Evolutionary conservation across 1,140 invertebrate species (phyloP).

Genomic region (Pinna nobilis): DNA sequence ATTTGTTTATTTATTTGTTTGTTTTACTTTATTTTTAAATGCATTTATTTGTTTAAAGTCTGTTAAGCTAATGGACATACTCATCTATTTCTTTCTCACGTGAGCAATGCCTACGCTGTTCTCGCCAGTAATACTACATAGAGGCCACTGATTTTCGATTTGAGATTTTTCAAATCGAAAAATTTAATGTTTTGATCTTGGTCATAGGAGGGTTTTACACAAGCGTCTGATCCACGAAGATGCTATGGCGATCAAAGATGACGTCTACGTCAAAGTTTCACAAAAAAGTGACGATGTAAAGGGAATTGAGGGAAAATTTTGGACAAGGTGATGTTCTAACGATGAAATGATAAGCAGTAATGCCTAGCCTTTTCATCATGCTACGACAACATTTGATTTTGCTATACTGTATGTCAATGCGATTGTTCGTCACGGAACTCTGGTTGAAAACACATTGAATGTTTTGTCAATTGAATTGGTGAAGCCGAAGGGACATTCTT

Average conservation of each 20-base stretch:
- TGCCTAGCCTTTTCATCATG: not conserved
- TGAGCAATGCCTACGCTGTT: not conserved
- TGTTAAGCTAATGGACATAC: too few relatives aligned
- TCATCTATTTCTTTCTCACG: not conserved
- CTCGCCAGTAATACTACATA: not conserved
- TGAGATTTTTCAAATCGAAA: not conserved
- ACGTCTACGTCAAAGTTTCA: conserved; percentile 26
- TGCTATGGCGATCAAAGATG: conserved; percentile 30
- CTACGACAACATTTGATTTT: too few relatives aligned
- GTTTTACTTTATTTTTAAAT: too few relatives aligned
- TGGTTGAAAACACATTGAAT: not conserved
- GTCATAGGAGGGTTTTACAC: not conserved
- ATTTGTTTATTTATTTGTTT: too few relatives aligned
- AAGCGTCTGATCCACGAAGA: conserved; percentile 4
- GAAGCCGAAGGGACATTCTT: too few relatives aligned
- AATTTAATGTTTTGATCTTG: not conserved
- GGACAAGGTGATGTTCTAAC: conserved; percentile 20
- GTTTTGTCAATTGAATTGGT: too few relatives aligned
- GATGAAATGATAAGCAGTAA: not conserved
- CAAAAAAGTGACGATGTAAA: conserved; percentile 32
- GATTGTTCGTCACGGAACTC: not conserved
- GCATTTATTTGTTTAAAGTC: too few relatives aligned
- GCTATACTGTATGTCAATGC: not conserved
- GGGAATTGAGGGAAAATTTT: conserved; percentile 34
- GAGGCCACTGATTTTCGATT: not conserved